These are phyloP conservation scores for Ciconia maguari DNA, from an alignment of 2,113 vertebrate species.

Conservation along the genomic window DNA sequence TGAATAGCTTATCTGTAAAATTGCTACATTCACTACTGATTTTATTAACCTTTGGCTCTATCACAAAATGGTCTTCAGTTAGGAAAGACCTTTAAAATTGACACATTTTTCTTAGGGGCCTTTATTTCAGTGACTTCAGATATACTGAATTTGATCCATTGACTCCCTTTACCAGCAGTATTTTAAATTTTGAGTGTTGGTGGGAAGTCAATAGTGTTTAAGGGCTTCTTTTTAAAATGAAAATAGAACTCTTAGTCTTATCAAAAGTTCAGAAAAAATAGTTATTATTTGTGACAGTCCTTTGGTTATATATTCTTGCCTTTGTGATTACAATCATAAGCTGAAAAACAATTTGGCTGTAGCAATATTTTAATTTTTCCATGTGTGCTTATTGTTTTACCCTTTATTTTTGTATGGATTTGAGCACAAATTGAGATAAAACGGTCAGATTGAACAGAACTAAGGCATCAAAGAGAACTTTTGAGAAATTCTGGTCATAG, in stretches of 20 bases:
- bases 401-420: neutral
- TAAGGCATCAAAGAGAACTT: slow-evolving; percentile 50
- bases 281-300: slow-evolving; percentile 6
- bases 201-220: slow-evolving; percentile 61
- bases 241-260: slow-evolving; percentile 16
- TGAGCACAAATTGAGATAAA: slow-evolving; percentile 1
- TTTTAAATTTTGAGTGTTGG: slow-evolving; percentile 74
- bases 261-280: slow-evolving; percentile 49
- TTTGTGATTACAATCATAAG: slow-evolving; percentile 13
- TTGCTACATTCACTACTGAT: slow-evolving; percentile 94
- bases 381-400: neutral
- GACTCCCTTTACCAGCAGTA: slow-evolving; percentile 74
- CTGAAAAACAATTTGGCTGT: neutral
- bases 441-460: neutral
- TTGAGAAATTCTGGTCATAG: slow-evolving; percentile 42
- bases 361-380: slow-evolving; percentile 23
- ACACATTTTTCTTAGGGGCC: slow-evolving; percentile 79
- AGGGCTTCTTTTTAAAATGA: slow-evolving; percentile 56
- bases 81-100: slow-evolving; percentile 84
- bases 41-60: slow-evolving; percentile 97
- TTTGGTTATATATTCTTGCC: slow-evolving; percentile 4
- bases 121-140: slow-evolving; percentile 80
- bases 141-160: slow-evolving; percentile 79
- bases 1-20: slow-evolving; percentile 99
- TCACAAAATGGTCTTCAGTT: slow-evolving; percentile 86